Evolutionary conservation across 2,888 invertebrate species (phyloP), one percentile per base, ranked within the genome.

Genomic region (Nycteola revayana): DNA sequence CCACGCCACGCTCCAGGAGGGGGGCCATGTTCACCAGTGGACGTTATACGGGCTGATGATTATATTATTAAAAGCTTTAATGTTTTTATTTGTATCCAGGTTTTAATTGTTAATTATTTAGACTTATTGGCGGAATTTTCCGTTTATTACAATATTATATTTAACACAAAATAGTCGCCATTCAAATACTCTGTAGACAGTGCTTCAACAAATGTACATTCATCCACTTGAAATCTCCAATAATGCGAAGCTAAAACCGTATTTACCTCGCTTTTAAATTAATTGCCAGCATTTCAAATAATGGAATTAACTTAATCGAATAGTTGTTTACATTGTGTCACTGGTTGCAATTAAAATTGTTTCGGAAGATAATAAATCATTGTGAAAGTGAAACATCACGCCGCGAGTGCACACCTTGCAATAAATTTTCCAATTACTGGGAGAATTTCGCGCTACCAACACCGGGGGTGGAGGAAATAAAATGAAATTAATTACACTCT

Each of bases 251-350:
- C 56, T 65, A 53, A 58, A 60, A 59, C 53, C 48, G 55, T 60
- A 62, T 61, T 59, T 58, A 63, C 58, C 68, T 63, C 55, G 73
- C 82, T 77, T 71, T 80, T 76, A 82, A 76, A 86, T 84, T 79
- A 86, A 86, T 86, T 78, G 68, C 77, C 49, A 55, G 53, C 64
- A 64, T 65, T 67, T 61, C 56, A 69, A 75, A 76, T 79, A 86
- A 85, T 81, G 78, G 82, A 78, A 86, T 86, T 85, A 84, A 82
- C 82, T 83, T 85, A 86, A 88, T 88, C 87, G 85, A 87, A 88
- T 87, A 87, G 85, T 86, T 88, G 86, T 88, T 87, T 88, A 87
- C 87, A 87, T 68, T 68, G 79, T 87, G 87, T 88, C 87, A 87
- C 83, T 82, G 77, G 58, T 66, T 74, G 83, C 84, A 87, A 88